A percentile compares a stretch with the other conserved stretches of the same genome.
Evolutionary conservation across 2,113 vertebrate genomes (phyloP).

Genomic region (Pyrgilauda ruficollis): DNA sequence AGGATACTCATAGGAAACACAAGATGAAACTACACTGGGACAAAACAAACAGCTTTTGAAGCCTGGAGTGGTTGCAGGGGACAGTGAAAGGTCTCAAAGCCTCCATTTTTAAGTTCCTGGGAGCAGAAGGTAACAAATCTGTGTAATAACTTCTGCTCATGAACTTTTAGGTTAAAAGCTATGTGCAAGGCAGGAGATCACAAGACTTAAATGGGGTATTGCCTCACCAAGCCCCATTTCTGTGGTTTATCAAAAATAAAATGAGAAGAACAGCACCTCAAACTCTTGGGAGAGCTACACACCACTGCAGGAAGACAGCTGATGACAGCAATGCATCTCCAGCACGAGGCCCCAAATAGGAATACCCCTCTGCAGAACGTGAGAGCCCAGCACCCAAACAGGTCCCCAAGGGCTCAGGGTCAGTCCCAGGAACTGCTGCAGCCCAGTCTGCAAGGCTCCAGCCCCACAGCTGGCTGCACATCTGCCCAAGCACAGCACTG

Average conservation of each 20-base stretch:
- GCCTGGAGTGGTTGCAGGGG: not conserved
- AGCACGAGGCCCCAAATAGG: fast-evolving
- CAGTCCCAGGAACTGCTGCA: not conserved
- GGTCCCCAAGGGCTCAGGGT: not conserved
- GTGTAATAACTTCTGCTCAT: not conserved
- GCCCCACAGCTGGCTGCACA: not conserved
- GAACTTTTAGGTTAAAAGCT: not conserved
- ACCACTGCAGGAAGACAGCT: not conserved
- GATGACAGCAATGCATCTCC: not conserved
- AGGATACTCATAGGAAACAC: not conserved
- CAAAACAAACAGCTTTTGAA: not conserved
- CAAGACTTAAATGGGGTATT: fast-evolving
- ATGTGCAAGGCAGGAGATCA: not conserved
- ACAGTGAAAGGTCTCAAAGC: not conserved
- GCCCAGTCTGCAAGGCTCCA: not conserved
- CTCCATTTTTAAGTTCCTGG: not conserved
- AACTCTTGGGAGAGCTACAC: not conserved
- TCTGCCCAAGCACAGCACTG: not conserved
- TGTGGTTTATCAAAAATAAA: not conserved
- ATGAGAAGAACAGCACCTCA: not conserved
- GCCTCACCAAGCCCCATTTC: not conserved
- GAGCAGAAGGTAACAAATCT: not conserved
- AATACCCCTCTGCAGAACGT: fast-evolving
- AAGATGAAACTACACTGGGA: not conserved
- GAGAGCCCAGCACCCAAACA: not conserved